Evolutionary conservation across 2,888 invertebrate species (phyloP).

Genomic region (Netelia melanura): DNA sequence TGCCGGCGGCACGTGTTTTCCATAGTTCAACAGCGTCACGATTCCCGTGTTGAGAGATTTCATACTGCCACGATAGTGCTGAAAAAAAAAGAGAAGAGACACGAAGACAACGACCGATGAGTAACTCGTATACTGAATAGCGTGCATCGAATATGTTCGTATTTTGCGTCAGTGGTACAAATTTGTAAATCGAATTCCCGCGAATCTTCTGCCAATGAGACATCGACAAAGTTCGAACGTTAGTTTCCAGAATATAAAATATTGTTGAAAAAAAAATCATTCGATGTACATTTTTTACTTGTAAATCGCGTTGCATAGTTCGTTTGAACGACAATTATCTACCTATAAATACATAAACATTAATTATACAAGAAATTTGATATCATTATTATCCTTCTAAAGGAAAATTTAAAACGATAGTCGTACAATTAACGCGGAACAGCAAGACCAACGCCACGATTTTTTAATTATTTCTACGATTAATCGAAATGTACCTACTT

Average conservation of each 20-base stretch:
- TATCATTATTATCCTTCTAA: neutral
- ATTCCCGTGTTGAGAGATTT: constrained; percentile 99
- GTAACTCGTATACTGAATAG: neutral
- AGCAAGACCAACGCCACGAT: neutral
- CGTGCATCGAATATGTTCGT: neutral
- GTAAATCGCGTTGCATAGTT: no score
- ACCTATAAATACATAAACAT: no score
- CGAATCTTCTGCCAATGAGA: no score
- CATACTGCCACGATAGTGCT: constrained; percentile 97
- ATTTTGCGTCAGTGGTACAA: no score
- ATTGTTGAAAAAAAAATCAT: no score
- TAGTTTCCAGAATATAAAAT: no score
- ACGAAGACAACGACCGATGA: constrained; percentile 8
- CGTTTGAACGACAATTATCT: no score
- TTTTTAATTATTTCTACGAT: neutral
- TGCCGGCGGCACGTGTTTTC: constrained; percentile 98
- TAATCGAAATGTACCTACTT: neutral
- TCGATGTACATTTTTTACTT: no score
- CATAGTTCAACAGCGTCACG: constrained; percentile 98
- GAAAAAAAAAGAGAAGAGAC: constrained; percentile 81
- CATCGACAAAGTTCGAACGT: no score
- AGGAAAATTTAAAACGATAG: no score
- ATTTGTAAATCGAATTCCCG: no score
- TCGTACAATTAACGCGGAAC: no score
- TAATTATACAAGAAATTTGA: neutral